Evolutionary conservation across 2,113 vertebrate species (phyloP), one percentile per base, ranked within the genome.

Genomic region (Prionailurus bengalensis): DNA sequence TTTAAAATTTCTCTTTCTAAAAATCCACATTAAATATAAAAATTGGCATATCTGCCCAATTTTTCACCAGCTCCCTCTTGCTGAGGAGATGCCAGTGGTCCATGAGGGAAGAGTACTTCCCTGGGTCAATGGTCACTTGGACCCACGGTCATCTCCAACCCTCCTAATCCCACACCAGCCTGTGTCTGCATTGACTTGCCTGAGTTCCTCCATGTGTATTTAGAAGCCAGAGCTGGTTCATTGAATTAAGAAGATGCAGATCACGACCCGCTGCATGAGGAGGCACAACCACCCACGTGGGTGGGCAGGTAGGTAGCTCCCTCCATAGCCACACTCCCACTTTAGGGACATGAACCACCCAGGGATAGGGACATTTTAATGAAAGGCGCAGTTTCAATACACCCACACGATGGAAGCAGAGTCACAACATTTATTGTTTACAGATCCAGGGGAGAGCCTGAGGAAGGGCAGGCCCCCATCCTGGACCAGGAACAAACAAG

Each of bases 131-230:
- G 5, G 27, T 92, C 95, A 98, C 71, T 0, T 0, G 0, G 14
- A 10, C 0, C 11, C n/a, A 31, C 3, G 1, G 16, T 98, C 98
- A 4, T 0, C 0, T 31, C 71, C 65, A 0, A 0, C 0, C 63
- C 0, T 68, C 27, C 94, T 21, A 78, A 98, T 96, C 21, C 66
- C 98, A 84, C 98, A 98, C 98, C 98, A 97, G 80, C 98, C 98
- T 33, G 0, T 0, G 61, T 13, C 96, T 5, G 36, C 12, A 0
- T 98, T 97, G 0, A 10, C 7, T 48, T 0, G 15, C 45, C 3
- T 81, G 71, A 98, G 96, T 9, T 81, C 12, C 83, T 85, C 4
- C 92, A 96, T 71, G 71, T 74, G 23, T 14, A 27, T 23, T 42
- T 25, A 74, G 71, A 45, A 42, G 12, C 39, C 12, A 11, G 71